These are phyloP conservation scores for Platanista minor DNA, from an alignment of 2,113 vertebrate genomes.

Conservation along the genomic window DNA sequence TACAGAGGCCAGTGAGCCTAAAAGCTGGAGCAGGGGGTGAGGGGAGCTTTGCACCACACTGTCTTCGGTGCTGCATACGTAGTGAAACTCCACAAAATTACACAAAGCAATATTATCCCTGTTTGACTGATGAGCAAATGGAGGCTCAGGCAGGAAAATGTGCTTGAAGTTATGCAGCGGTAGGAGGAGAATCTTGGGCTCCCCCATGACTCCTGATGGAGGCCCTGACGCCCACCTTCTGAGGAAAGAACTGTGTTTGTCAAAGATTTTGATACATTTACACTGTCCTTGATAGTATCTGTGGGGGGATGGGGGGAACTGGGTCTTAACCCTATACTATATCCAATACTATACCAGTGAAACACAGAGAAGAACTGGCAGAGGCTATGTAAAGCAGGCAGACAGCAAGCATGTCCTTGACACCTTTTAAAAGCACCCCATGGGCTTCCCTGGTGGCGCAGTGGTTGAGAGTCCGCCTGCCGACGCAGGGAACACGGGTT, in stretches of 20 bases:
- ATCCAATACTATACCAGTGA: fast-evolving
- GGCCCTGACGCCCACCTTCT: fast-evolving
- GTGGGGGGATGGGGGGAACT: not conserved
- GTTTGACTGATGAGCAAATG: not conserved
- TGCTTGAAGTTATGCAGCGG: not conserved
- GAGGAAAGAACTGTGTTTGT: not conserved
- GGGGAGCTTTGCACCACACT: not conserved
- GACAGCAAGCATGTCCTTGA: constrained; percentile 59
- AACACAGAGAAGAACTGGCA: not conserved
- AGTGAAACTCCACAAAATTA: not conserved
- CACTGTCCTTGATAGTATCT: not conserved
- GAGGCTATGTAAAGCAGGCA: not conserved
- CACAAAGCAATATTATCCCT: fast-evolving
- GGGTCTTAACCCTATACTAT: not conserved
- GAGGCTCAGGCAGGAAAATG: not conserved
- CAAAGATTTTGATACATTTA: not conserved
- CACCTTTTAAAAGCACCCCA: constrained; percentile 30
- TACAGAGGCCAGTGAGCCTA: fast-evolving
- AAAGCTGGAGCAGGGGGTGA: not conserved
- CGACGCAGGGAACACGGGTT: no score
- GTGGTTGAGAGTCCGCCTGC: no score
- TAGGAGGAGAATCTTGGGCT: not conserved
- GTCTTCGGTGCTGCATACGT: fast-evolving
- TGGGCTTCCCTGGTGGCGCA: not conserved
- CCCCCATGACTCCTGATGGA: not conserved